These are phyloP conservation scores for Mactromeris polynyma DNA, from an alignment of 2,888 invertebrate species.

Conservation along the genomic window DNA sequence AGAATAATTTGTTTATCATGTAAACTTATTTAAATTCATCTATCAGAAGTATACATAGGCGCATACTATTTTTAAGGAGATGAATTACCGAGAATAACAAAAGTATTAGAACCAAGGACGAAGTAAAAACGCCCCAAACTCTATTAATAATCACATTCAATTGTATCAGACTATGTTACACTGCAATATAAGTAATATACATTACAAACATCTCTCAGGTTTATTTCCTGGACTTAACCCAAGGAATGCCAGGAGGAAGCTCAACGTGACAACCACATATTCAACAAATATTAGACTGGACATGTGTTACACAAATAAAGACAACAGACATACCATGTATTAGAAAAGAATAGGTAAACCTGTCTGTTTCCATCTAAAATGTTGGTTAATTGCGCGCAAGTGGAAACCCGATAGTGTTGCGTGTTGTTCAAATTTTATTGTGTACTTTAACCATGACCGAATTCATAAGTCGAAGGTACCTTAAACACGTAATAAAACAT, in stretches of 20 bases:
- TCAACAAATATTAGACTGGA: constrained; percentile 18
- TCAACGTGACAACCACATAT: neutral
- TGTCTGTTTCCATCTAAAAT: constrained; percentile 15
- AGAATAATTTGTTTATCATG: no score
- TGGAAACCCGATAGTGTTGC: neutral
- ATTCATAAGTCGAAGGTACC: neutral
- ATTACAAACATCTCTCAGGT: neutral
- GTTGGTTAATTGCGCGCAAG: neutral
- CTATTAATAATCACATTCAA: neutral
- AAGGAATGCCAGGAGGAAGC: constrained; percentile 1
- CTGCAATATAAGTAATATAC: neutral
- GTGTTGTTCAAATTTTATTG: neutral
- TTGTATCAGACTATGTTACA: neutral
- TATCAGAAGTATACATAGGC: neutral
- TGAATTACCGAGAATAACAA: no score
- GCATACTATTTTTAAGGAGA: neutral
- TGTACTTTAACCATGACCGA: constrained; percentile 11
- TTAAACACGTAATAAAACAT: neutral
- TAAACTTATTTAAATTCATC: no score
- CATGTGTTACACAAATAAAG: constrained; percentile 16
- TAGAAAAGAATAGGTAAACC: neutral
- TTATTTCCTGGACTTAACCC: neutral
- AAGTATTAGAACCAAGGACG: no score
- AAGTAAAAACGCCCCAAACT: neutral
- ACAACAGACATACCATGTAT: neutral